phyloP scores from a whole-genome alignment of 1,140 invertebrate species.

The Meloidogyne floridensis region DNA sequence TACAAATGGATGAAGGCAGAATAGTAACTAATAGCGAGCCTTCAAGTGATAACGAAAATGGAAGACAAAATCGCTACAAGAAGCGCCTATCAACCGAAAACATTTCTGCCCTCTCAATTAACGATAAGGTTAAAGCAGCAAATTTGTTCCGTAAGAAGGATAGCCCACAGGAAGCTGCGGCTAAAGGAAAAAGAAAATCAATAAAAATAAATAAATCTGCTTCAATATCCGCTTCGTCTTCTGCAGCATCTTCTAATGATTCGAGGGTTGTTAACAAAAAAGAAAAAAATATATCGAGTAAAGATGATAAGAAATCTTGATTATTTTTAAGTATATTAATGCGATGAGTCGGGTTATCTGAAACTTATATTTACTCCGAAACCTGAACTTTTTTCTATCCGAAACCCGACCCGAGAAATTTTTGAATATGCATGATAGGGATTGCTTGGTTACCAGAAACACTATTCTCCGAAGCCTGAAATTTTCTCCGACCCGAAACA shows the following conservation, averaged over 20 bases:
- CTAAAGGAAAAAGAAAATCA: background rate
- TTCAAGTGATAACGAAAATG: background rate
- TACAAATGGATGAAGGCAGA: background rate
- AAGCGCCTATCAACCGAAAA: background rate
- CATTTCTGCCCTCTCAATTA: background rate
- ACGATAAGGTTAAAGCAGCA: background rate
- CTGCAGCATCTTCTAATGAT: constrained; percentile 11
- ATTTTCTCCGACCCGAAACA: too few relatives aligned
- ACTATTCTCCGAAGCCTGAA: too few relatives aligned
- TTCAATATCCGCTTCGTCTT: constrained; percentile 1
- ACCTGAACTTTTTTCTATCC: too few relatives aligned
- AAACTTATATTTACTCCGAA: too few relatives aligned
- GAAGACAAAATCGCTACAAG: background rate
- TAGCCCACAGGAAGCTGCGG: background rate
- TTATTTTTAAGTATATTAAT: background rate
- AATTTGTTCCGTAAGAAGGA: constrained; percentile 22
- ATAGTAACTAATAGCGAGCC: background rate
- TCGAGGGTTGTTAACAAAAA: background rate
- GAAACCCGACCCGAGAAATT: too few relatives aligned
- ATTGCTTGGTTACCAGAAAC: too few relatives aligned
- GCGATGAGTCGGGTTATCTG: too few relatives aligned
- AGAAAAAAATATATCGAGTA: background rate
- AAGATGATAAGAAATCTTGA: background rate
- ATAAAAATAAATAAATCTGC: background rate
- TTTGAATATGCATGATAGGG: too few relatives aligned